Base-by-base conservation (phyloP, 1,140 invertebrate genomes). In the Macrobrachium nipponense region DNA sequence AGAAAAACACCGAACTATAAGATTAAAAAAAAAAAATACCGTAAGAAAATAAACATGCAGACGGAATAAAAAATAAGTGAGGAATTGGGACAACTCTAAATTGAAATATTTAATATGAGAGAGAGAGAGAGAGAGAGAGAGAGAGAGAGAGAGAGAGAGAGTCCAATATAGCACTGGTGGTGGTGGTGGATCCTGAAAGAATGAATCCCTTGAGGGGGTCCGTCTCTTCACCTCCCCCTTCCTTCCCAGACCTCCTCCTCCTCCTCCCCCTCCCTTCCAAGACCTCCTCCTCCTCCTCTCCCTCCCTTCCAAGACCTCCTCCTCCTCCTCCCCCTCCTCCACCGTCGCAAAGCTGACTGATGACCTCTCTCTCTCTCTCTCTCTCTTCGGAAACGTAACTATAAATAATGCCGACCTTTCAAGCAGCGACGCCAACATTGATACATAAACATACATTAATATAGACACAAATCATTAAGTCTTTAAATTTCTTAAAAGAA, bases 121-220 rank as follows among this genome's bases (percentile, higher is more conserved):
- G 43, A 44, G 43, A 75, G 72, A 44, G 43, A 75, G 23, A 75
- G 72, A 44, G 72, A 75, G 72, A 75, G 72, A 75, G 72, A 44
- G 43, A 75, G 72, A 75, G 72, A 75, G 72, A 75, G 72, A 75
- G 72, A 75, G 72, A 75, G 72, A 75, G 72, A 73, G 72, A 44
- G 17, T 11, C 23, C 17, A 75, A 23, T 44, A 43, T 27, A 7
- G n/a, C 17, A 44, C 70, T 73, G 12, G 27, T 6, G 70, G 8
- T 73, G 73, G 59, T 12, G 73, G 14, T 51, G 44, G 43, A 51
- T 44, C 17, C 1, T n/a, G 20, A 10, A 20, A 44, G 36, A 75
- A 18, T n/a, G 36, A 44, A 23, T 18, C 12, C 8, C 17, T n/a
- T 51, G 72, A 44, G 72, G 58, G 58, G 72, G 36, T 51, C 51